These are phyloP conservation scores for Drosophila birchii DNA, from an alignment of 2,888 invertebrate species.

Conservation along the genomic window DNA sequence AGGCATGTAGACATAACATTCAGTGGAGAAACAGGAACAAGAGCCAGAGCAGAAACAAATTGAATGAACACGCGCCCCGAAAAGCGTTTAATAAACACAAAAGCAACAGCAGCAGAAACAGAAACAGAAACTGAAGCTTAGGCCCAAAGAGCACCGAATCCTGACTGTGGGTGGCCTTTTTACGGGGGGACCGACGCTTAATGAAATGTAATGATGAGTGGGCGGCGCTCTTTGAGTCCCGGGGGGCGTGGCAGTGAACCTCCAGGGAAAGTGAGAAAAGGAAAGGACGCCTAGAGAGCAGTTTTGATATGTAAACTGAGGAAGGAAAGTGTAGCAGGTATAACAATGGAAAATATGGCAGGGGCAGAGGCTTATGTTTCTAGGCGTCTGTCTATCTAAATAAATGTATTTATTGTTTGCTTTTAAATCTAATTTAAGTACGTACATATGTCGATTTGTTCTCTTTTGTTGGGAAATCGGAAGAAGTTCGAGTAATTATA, in stretches of 20 bases:
- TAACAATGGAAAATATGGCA: constrained; percentile 34
- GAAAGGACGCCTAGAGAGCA: constrained; percentile 55
- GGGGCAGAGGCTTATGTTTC: constrained; percentile 36
- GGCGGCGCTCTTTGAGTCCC: constrained; percentile 13
- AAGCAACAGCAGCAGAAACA: constrained; percentile 55
- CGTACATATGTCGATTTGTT: background rate
- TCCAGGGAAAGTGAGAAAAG: constrained; percentile 26
- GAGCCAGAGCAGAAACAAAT: constrained; percentile 66
- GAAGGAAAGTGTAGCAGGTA: constrained; percentile 54
- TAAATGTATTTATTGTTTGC: constrained; percentile 7
- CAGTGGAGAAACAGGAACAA: constrained; percentile 33
- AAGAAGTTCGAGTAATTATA: constrained; percentile 29
- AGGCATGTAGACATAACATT: constrained; percentile 80
- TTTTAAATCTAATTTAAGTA: constrained; percentile 19
- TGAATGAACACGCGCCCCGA: constrained; percentile 81
- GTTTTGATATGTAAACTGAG: constrained; percentile 61
- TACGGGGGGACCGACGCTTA: constrained; percentile 63
- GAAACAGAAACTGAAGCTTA: constrained; percentile 35
- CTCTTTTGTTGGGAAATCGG: constrained; percentile 7
- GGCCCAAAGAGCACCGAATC: constrained; percentile 29
- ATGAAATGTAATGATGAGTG: constrained; percentile 79
- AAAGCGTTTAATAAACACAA: constrained; percentile 81
- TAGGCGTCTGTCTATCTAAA: background rate
- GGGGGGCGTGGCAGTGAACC: constrained; percentile 27
- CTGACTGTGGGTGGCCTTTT: constrained; percentile 23